Evolutionary conservation across 1,140 invertebrate species (phyloP), one percentile per base, ranked within the genome.

Genomic region (Globodera rostochiensis): DNA sequence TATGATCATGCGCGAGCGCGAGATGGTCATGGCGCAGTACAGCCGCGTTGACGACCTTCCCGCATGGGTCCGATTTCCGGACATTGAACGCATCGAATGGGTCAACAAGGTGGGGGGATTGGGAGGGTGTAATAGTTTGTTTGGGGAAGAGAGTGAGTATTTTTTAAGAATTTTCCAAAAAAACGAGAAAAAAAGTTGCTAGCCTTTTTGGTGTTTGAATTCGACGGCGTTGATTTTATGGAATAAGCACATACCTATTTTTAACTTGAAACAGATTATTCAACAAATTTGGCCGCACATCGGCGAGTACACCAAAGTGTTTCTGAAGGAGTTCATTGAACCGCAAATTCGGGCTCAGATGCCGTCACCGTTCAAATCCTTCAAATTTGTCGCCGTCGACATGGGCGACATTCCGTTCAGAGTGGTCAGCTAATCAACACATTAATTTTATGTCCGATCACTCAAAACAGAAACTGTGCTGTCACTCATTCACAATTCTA

Each of bases 71-170:
- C 85, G 87, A 78, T 89, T 89, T 80, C 88, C 88, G 8, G 88
- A 90, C 74, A 87, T 86, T 25, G 88, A 89, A 78, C 71, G 88
- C 74, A 85, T 90, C 60, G 88, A 89, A 82, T 89, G 88, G 88
- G 80, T 89, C 47, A 89, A 89, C 84, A 86, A 90, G 75, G 88
- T 89, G n/a, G 53, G 84, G 36, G 36, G 36, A 36, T 25, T 25
- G 36, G 36, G 36, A 36, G 36, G 36, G 36, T 2, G 36, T 36
- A 1, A 36, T 1, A 36, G 36, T 36, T 36, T 36, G 36, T 2
- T 36, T 36, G 36, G 36, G 36, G 36, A 36, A 36, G 2, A 36
- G 36, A 36, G 36, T 36, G 36, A 36, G 36, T 36, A 36, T 36
- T 36, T 36, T 36, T 36, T 36, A 3, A 36, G 36, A 2, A 36